phyloP scores from a whole-genome alignment of 1,140 invertebrate genomes.

The Manduca sexta region DNA sequence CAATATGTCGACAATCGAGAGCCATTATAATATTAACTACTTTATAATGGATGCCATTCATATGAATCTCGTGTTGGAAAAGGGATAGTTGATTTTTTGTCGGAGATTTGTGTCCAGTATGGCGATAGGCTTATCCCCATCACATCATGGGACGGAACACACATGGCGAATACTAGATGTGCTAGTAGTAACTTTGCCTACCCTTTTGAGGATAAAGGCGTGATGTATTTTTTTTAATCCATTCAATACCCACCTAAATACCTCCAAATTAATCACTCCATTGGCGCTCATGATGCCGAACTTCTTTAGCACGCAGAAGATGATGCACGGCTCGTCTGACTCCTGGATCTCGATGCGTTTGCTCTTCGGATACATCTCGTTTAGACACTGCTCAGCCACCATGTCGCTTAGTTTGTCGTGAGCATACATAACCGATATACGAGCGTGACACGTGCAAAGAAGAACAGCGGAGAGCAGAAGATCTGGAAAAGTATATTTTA shows the following conservation, averaged over 20 bases:
- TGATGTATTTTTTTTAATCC: neutral
- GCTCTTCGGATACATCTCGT: slow-evolving; percentile 49
- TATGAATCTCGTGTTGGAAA: too few relatives aligned
- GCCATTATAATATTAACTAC: too few relatives aligned
- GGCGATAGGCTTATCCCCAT: too few relatives aligned
- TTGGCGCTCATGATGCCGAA: slow-evolving; percentile 50
- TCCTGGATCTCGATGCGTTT: slow-evolving; percentile 43
- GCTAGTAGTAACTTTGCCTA: too few relatives aligned
- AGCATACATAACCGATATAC: slow-evolving; percentile 62
- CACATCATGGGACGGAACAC: too few relatives aligned
- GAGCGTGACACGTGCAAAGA: slow-evolving; percentile 17
- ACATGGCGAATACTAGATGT: too few relatives aligned
- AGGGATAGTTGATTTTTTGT: too few relatives aligned
- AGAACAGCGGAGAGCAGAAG: slow-evolving; percentile 20
- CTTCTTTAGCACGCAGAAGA: slow-evolving; percentile 57
- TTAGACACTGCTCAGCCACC: slow-evolving; percentile 46
- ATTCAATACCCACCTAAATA: slow-evolving; percentile 33
- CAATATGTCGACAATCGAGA: too few relatives aligned
- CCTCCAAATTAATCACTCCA: slow-evolving; percentile 51
- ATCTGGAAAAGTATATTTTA: slow-evolving; percentile 25
- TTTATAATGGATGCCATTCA: too few relatives aligned
- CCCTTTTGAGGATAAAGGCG: too few relatives aligned
- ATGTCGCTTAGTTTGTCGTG: slow-evolving; percentile 53
- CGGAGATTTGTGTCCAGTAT: too few relatives aligned
- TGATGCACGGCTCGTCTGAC: slow-evolving; percentile 56